Conservation (phyloP, 2,113 vertebrate genomes). For the Pomatostomus ruficeps region DNA sequence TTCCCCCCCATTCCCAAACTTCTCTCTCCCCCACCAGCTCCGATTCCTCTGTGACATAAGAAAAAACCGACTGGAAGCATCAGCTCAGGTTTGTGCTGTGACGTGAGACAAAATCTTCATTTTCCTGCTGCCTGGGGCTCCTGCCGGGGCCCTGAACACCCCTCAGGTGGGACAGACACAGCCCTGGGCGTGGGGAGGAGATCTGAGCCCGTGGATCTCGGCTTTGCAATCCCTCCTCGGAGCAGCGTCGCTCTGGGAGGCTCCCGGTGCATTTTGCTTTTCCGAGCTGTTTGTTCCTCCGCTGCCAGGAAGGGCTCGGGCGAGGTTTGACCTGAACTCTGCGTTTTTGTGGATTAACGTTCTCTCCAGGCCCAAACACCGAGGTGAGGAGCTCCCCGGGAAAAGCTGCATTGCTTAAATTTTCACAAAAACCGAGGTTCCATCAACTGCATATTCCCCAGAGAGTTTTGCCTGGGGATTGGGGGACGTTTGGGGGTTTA, state of each 20-base stretch:
- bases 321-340: neutral
- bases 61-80: neutral
- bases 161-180: neutral
- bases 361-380: neutral
- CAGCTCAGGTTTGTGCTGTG: neutral
- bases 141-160: neutral
- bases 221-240: neutral
- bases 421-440: neutral
- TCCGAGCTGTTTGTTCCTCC: neutral
- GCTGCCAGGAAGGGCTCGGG: rapidly evolving
- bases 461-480: neutral
- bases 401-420: neutral
- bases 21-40: neutral
- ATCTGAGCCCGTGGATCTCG: neutral
- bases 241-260: rapidly evolving
- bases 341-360: neutral
- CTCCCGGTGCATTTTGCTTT: neutral
- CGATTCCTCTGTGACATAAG: no score
- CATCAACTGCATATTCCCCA: no score
- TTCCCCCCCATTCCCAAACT: neutral
- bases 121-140: neutral
- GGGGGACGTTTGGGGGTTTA: no score
- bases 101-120: neutral
- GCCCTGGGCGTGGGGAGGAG: neutral
- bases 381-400: neutral